phyloP scores from a whole-genome alignment of 2,797 vertebrate species.

The Agapornis canus region DNA sequence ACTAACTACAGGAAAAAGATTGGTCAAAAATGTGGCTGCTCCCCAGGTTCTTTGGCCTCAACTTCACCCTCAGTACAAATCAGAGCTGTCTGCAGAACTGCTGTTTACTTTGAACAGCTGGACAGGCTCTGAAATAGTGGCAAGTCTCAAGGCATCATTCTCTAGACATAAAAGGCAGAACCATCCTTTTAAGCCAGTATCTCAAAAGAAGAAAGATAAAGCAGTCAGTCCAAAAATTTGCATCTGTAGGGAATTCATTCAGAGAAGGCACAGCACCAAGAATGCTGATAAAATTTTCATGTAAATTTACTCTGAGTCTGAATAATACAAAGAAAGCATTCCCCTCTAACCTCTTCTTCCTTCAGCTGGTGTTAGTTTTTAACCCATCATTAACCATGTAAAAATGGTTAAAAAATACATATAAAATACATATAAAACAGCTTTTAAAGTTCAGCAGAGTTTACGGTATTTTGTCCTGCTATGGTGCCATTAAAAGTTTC shows the following conservation, averaged over 20 bases:
- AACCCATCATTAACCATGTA: background rate
- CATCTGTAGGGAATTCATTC: slow-evolving; percentile 25
- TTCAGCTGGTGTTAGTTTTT: background rate
- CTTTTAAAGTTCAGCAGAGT: background rate
- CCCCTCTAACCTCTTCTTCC: background rate
- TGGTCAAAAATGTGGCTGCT: background rate
- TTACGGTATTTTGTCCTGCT: background rate
- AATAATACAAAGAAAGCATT: background rate
- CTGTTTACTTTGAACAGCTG: slow-evolving; percentile 5
- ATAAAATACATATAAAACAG: background rate
- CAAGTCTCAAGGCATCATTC: slow-evolving; percentile 13
- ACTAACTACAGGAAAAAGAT: background rate
- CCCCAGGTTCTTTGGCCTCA: background rate
- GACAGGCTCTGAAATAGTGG: slow-evolving; percentile 6
- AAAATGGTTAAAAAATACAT: too few species aligned
- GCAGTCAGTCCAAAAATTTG: slow-evolving; percentile 22
- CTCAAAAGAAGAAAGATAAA: slow-evolving; percentile 45
- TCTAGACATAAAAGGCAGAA: slow-evolving; percentile 31
- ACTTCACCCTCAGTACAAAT: background rate
- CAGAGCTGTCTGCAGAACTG: background rate
- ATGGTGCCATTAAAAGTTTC: background rate
- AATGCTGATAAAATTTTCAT: slow-evolving; percentile 52
- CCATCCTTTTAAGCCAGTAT: slow-evolving; percentile 8
- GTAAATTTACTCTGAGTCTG: slow-evolving; percentile 13
- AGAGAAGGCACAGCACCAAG: slow-evolving; percentile 6